These are phyloP conservation scores for Pheosia tremula DNA, from an alignment of 2,888 invertebrate species.

Conservation along the genomic window DNA sequence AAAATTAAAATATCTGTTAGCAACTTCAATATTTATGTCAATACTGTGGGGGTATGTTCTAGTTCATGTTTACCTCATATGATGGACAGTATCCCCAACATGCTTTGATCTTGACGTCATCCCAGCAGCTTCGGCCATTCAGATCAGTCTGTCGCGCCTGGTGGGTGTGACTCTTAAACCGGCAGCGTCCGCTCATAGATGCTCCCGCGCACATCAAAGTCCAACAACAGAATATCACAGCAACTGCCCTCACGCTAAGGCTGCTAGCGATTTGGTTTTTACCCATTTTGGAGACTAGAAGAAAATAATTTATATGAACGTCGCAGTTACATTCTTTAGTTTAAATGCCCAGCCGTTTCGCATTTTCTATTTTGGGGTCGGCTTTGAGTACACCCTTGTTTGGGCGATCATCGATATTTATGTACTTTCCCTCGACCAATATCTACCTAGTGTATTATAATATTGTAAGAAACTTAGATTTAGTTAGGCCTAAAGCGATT, in stretches of 20 bases:
- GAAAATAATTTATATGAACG: background rate
- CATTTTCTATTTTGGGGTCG: too few relatives aligned
- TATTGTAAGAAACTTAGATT: too few relatives aligned
- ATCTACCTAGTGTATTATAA: too few relatives aligned
- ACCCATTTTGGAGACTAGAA: constrained; percentile 32
- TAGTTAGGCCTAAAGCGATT: too few relatives aligned
- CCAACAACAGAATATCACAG: constrained; percentile 49
- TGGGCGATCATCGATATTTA: too few relatives aligned
- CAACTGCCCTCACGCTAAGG: constrained; percentile 42
- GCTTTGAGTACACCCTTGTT: too few relatives aligned
- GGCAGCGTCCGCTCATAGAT: constrained; percentile 57
- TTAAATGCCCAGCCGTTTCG: too few relatives aligned
- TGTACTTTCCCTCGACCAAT: too few relatives aligned
- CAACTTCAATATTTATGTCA: too few relatives aligned
- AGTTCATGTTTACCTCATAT: constrained; percentile 88
- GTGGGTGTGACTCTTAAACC: constrained; percentile 63
- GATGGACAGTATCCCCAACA: constrained; percentile 95
- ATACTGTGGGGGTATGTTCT: background rate
- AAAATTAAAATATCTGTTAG: too few relatives aligned
- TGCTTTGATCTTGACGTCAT: constrained; percentile 89
- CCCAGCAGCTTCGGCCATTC: constrained; percentile 90
- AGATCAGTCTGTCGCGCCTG: constrained; percentile 78
- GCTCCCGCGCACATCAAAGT: constrained; percentile 45
- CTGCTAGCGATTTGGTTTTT: constrained; percentile 14
- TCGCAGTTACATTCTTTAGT: background rate